A percentile compares a stretch with the other conserved stretches of the same genome.
Conservation (phyloP, 2,888 invertebrate genomes). For the Callyntrura guangdongensis region DNA sequence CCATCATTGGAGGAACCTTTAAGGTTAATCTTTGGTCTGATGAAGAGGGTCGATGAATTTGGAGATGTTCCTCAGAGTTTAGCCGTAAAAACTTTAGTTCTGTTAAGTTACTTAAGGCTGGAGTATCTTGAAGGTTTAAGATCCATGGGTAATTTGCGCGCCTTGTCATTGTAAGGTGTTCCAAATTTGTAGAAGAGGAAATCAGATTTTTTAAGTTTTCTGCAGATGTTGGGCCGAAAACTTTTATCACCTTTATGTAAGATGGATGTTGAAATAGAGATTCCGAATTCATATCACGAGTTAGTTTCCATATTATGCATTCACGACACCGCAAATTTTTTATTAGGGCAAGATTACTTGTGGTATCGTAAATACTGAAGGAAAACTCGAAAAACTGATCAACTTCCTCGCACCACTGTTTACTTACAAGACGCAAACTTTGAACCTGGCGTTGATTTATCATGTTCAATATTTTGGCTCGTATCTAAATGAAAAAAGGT, state of each 20-base stretch:
- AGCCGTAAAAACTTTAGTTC: conserved; percentile 79
- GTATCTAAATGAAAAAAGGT: conserved; percentile 66
- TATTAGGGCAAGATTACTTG: conserved; percentile 76
- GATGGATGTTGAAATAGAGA: conserved; percentile 80
- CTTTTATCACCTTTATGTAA: conserved; percentile 79
- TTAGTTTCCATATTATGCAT: conserved; percentile 83
- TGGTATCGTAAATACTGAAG: conserved; percentile 80
- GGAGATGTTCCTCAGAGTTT: conserved; percentile 80
- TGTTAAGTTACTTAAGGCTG: conserved; percentile 76
- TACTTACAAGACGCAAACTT: conserved; percentile 74
- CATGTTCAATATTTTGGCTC: conserved; percentile 81
- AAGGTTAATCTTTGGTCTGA: conserved; percentile 51
- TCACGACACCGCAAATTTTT: conserved; percentile 77
- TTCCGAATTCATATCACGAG: conserved; percentile 67
- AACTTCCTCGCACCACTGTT: conserved; percentile 80
- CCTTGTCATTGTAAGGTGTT: conserved; percentile 79
- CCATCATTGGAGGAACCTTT: conserved; percentile 81
- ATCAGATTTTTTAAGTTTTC: conserved; percentile 81
- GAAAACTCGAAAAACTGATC: conserved; percentile 81
- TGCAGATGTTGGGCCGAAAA: conserved; percentile 81
- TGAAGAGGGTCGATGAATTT: conserved; percentile 58
- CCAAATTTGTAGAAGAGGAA: conserved; percentile 76
- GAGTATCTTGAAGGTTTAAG: conserved; percentile 81
- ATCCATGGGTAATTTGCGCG: conserved; percentile 83
- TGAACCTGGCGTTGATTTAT: conserved; percentile 77